Percentiles rank a stretch among this genome's conserved stretches.
phyloP scores from a whole-genome alignment of 2,797 vertebrate species.

The Phaenicophaeus curvirostris region DNA sequence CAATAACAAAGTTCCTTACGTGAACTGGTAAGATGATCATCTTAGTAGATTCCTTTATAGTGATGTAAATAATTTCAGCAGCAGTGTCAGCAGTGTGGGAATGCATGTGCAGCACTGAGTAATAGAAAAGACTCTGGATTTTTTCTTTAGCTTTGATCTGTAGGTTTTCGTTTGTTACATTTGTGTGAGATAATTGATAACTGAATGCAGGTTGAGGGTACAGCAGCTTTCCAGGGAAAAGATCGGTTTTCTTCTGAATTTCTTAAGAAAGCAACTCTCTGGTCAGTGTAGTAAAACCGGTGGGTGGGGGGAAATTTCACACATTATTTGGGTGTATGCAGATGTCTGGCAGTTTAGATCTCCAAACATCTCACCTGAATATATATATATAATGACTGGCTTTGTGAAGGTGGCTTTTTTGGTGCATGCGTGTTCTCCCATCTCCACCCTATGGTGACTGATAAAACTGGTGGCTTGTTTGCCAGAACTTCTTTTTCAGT shows the following conservation, averaged over 20 bases:
- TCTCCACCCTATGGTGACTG: fast-evolving
- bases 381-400: neutral
- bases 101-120: neutral
- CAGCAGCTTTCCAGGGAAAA: neutral
- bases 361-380: neutral
- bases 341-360: neutral
- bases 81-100: neutral
- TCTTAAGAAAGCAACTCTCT: neutral
- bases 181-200: neutral
- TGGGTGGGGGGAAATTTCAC: neutral
- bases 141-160: neutral
- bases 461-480: neutral
- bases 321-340: neutral
- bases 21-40: neutral
- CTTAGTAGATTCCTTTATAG: neutral
- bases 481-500: neutral
- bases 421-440: neutral
- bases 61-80: neutral
- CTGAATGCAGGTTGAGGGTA: neutral
- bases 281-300: neutral
- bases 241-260: neutral
- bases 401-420: neutral
- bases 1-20: neutral
- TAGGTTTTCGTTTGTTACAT: neutral
- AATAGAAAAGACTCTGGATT: neutral